phyloP scores from a whole-genome alignment of 35 echinoderm and acorn worm species.

The Lytechinus pictus region DNA sequence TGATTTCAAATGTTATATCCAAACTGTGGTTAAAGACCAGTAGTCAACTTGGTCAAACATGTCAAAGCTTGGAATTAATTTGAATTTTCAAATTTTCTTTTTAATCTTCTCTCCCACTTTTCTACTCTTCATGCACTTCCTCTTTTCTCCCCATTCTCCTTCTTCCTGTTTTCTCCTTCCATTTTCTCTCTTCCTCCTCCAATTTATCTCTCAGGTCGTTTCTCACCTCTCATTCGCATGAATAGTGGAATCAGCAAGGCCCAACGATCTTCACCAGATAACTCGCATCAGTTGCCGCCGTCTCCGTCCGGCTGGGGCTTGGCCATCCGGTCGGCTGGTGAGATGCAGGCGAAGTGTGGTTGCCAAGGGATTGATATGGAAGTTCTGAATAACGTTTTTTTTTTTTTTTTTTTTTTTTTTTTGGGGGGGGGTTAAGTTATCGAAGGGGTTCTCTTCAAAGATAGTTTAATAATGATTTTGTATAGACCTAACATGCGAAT shows the following conservation, averaged over 20 bases:
- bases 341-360: neutral
- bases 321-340: conserved; percentile 16
- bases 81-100: neutral
- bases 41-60: too few relatives aligned
- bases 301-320: conserved; percentile 30
- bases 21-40: too few relatives aligned
- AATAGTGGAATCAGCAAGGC: neutral
- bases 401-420: too few relatives aligned
- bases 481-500: too few relatives aligned
- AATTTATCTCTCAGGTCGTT: neutral
- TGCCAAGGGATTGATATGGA: neutral
- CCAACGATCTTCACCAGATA: neutral
- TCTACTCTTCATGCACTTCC: neutral
- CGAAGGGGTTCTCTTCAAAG: too few relatives aligned
- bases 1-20: too few relatives aligned
- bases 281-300: conserved; percentile 37
- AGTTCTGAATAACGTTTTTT: neutral
- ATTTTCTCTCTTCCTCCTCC: neutral
- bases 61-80: too few relatives aligned
- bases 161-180: neutral
- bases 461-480: too few relatives aligned
- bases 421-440: neutral
- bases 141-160: neutral
- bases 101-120: neutral
- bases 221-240: neutral